These are phyloP conservation scores for Caretta caretta DNA, from an alignment of 2,113 vertebrate species.

Conservation along the genomic window DNA sequence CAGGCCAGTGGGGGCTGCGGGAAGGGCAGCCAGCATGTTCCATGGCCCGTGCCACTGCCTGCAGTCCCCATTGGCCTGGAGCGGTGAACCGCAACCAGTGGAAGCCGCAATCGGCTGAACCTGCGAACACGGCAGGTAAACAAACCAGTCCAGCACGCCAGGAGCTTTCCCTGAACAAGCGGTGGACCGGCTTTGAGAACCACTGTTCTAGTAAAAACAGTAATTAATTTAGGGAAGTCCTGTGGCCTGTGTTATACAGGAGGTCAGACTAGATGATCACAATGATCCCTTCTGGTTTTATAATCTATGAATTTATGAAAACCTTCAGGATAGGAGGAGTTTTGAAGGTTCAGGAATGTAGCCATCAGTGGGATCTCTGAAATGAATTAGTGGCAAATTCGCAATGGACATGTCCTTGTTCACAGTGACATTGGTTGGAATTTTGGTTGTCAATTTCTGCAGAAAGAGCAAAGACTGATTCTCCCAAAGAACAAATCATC, in stretches of 20 bases:
- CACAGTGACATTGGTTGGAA: not conserved
- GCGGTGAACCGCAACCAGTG: too few relatives aligned
- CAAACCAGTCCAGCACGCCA: too few relatives aligned
- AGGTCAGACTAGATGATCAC: not conserved
- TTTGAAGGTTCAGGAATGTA: not conserved
- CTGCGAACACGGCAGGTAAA: too few relatives aligned
- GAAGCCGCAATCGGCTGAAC: too few relatives aligned
- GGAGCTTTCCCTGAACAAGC: too few relatives aligned
- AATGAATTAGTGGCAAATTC: not conserved
- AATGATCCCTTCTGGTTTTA: not conserved
- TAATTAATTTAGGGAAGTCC: not conserved
- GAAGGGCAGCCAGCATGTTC: too few relatives aligned
- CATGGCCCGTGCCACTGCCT: too few relatives aligned
- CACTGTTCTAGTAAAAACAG: not conserved
- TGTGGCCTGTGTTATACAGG: not conserved
- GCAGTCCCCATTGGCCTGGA: too few relatives aligned
- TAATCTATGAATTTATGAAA: not conserved
- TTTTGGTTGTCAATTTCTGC: not conserved
- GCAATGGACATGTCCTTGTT: not conserved
- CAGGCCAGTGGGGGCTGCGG: too few relatives aligned
- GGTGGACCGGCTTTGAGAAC: too few relatives aligned
- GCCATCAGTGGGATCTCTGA: not conserved
- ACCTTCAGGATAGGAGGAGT: not conserved
- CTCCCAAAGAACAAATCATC: not conserved
- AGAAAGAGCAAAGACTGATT: not conserved